Evolutionary conservation across 2,888 invertebrate genomes (phyloP).

Genomic region (Chrysotoxum bicinctum): DNA sequence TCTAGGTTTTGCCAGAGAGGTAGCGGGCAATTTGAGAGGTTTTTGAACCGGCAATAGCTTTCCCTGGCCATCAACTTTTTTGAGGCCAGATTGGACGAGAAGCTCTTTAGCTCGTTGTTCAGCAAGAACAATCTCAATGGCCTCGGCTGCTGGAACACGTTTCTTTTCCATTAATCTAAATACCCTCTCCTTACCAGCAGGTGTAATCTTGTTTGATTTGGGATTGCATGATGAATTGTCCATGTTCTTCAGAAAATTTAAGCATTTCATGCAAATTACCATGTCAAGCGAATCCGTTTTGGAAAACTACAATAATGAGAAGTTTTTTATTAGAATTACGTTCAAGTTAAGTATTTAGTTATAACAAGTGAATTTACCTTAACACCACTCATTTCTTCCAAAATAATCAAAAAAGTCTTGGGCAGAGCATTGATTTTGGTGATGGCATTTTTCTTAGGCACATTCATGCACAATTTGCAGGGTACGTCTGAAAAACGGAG

Average conservation of each 20-base stretch:
- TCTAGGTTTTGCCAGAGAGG: not conserved
- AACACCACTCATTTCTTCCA: slow-evolving; percentile 49
- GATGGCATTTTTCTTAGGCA: slow-evolving; percentile 9
- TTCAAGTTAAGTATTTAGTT: not conserved
- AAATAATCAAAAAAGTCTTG: slow-evolving; percentile 46
- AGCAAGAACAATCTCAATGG: slow-evolving; percentile 54
- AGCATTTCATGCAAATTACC: slow-evolving; percentile 41
- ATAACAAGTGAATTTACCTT: slow-evolving; percentile 34
- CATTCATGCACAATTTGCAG: slow-evolving; percentile 54
- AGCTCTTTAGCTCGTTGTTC: slow-evolving; percentile 53
- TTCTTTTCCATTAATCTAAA: slow-evolving; percentile 57
- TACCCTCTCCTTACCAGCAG: slow-evolving; percentile 55
- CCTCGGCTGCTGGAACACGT: slow-evolving; percentile 42
- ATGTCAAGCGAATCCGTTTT: slow-evolving; percentile 43
- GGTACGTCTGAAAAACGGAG: not conserved
- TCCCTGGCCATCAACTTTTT: not conserved
- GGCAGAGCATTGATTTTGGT: slow-evolving; percentile 44
- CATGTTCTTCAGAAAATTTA: slow-evolving; percentile 56
- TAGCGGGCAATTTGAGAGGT: not conserved
- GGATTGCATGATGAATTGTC: slow-evolving; percentile 12
- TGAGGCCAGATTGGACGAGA: slow-evolving; percentile 17
- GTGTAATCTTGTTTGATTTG: slow-evolving; percentile 46
- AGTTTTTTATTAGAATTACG: not conserved
- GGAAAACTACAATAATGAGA: not conserved
- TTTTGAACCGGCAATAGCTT: not conserved